These are phyloP conservation scores for Ennomos quercinarius DNA, from an alignment of 2,888 invertebrate species.

Conservation along the genomic window DNA sequence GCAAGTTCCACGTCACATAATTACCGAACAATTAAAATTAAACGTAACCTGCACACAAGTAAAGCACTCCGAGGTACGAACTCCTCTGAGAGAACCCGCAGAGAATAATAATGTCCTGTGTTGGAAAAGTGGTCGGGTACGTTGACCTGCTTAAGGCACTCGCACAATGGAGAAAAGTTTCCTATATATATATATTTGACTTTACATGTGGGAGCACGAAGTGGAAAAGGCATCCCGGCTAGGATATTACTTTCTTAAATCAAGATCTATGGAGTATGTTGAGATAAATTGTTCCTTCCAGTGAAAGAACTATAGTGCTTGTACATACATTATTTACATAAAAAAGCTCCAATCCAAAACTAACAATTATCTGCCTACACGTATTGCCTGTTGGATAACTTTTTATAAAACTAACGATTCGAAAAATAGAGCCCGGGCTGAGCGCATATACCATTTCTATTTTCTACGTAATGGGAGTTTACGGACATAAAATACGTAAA, in stretches of 20 bases:
- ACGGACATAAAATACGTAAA: constrained; percentile 50
- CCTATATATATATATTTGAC: constrained; percentile 17
- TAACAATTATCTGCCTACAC: no score
- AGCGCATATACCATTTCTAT: constrained; percentile 11
- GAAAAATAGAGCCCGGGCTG: no score
- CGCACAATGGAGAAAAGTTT: constrained; percentile 20
- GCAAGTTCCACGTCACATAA: neutral
- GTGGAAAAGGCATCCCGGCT: neutral
- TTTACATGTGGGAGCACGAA: constrained; percentile 6
- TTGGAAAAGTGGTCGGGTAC: constrained; percentile 25
- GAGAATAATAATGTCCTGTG: constrained; percentile 34
- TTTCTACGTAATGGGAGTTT: constrained; percentile 36
- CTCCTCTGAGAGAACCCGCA: constrained; percentile 5
- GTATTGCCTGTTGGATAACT: no score
- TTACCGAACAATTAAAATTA: constrained; percentile 5
- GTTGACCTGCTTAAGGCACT: constrained; percentile 26
- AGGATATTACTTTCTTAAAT: no score
- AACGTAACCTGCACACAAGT: constrained; percentile 9
- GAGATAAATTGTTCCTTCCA: constrained; percentile 13
- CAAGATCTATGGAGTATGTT: neutral
- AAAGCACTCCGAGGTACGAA: constrained; percentile 8
- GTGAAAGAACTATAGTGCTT: constrained; percentile 2
- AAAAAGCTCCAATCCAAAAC: no score
- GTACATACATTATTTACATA: no score
- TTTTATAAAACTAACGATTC: no score